These are phyloP conservation scores for Cistogaster globosa DNA, from an alignment of 2,888 invertebrate species.

Conservation along the genomic window DNA sequence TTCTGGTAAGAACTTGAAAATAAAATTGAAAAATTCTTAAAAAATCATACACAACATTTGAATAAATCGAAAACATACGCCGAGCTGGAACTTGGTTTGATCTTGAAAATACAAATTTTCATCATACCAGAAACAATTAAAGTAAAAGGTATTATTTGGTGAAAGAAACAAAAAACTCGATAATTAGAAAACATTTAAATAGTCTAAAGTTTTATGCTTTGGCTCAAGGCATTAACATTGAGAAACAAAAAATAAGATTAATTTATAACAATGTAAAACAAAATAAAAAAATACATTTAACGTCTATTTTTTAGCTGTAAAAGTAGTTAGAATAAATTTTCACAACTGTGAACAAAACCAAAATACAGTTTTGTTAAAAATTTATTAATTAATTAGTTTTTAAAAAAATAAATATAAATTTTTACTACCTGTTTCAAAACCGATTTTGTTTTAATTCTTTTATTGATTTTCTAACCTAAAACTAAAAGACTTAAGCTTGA, in stretches of 20 bases:
- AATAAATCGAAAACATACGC: constrained; percentile 27
- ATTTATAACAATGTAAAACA: neutral
- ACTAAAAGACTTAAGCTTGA: constrained; percentile 74
- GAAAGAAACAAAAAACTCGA: neutral
- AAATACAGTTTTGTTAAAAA: constrained; percentile 31
- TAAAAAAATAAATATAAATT: constrained; percentile 13
- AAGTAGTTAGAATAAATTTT: constrained; percentile 62
- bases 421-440: constrained; percentile 16
- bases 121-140: constrained; percentile 5
- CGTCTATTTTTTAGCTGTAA: constrained; percentile 61
- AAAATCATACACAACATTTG: neutral
- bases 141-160: neutral
- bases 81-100: constrained; percentile 72
- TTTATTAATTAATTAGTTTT: neutral
- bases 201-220: neutral
- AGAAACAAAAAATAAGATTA: constrained; percentile 12
- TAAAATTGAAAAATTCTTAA: neutral
- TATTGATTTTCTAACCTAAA: constrained; percentile 53
- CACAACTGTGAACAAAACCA: constrained; percentile 16
- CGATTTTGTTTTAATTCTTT: constrained; percentile 16
- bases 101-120: constrained; percentile 19
- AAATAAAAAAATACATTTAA: constrained; percentile 34
- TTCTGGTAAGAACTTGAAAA: constrained; percentile 70
- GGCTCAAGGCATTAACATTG: constrained; percentile 11
- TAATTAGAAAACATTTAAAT: neutral